Percentiles rank a stretch among this genome's conserved stretches.
Conservation (phyloP, 92 coral and sea anemone genomes). For the Phenganax subtilis region DNA sequence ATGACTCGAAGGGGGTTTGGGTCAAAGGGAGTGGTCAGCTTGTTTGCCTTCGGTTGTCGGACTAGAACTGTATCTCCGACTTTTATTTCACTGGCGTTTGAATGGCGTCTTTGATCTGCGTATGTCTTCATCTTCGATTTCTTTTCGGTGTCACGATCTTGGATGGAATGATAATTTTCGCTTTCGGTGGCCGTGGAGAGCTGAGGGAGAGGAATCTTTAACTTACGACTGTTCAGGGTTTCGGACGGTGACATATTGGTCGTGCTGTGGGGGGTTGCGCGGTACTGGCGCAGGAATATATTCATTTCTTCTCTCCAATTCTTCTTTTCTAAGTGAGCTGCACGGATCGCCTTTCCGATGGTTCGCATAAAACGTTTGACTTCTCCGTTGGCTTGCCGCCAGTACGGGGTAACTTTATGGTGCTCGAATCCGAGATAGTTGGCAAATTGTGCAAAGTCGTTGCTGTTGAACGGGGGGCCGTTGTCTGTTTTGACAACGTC, state of each 20-base stretch:
- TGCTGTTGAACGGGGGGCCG: slow-evolving; percentile 17
- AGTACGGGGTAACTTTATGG: slow-evolving; percentile 11
- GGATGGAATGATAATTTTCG: not conserved
- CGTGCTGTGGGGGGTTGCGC: slow-evolving; percentile 11
- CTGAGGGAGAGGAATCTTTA: not conserved
- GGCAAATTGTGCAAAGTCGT: slow-evolving; percentile 10
- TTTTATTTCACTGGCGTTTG: not conserved
- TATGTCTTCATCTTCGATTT: slow-evolving; percentile 18
- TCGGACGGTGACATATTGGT: slow-evolving; percentile 21
- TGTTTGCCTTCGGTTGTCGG: not conserved
- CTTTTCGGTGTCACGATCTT: not conserved
- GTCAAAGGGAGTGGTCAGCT: slow-evolving; percentile 1
- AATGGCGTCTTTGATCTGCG: slow-evolving; percentile 10
- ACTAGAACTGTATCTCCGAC: not conserved
- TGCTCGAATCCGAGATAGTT: slow-evolving; percentile 1
- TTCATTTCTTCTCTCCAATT: slow-evolving; percentile 5
- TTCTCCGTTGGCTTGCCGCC: slow-evolving; percentile 19
- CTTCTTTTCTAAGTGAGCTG: slow-evolving; percentile 28
- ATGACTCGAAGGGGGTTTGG: not conserved
- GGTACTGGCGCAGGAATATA: slow-evolving; percentile 1
- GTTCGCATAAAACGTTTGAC: not conserved
- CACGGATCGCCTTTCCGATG: slow-evolving; percentile 14
- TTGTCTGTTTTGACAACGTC: not conserved
- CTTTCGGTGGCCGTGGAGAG: not conserved
- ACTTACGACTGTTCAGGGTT: slow-evolving; percentile 16